Percentiles rank a stretch among this genome's conserved stretches.
These are phyloP conservation scores for Aleadryas rufinucha DNA, from an alignment of 2,113 vertebrate genomes.

Conservation along the genomic window DNA sequence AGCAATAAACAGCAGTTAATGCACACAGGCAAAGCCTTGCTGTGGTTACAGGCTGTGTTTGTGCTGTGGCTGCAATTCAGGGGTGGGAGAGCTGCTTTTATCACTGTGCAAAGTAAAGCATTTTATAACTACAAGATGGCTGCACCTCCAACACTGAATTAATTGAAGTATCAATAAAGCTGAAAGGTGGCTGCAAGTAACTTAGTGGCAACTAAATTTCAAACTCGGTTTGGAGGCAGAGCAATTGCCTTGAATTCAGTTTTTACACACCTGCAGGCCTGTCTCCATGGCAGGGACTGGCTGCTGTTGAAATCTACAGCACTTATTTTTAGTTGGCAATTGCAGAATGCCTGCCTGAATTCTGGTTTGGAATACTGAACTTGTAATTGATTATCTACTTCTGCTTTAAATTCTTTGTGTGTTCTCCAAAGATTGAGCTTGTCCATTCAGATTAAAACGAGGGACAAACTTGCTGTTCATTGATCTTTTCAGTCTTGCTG, in stretches of 20 bases:
- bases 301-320: not conserved
- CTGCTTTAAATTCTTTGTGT: not conserved
- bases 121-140: not conserved
- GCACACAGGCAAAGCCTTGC: not conserved
- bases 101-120: fast-evolving
- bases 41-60: not conserved
- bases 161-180: fast-evolving
- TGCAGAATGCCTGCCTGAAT: not conserved
- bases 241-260: not conserved
- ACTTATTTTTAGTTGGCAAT: not conserved
- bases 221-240: not conserved
- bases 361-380: not conserved
- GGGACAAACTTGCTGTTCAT: not conserved
- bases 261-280: not conserved
- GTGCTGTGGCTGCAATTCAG: not conserved
- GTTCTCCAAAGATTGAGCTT: not conserved
- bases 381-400: not conserved
- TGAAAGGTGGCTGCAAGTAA: not conserved
- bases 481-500: not conserved
- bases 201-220: not conserved
- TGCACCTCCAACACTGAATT: not conserved
- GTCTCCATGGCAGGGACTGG: not conserved
- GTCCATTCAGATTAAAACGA: not conserved
- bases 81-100: not conserved
- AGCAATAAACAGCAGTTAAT: not conserved